phyloP scores from a whole-genome alignment of 2,888 invertebrate species.

The Cybosia mesomella region DNA sequence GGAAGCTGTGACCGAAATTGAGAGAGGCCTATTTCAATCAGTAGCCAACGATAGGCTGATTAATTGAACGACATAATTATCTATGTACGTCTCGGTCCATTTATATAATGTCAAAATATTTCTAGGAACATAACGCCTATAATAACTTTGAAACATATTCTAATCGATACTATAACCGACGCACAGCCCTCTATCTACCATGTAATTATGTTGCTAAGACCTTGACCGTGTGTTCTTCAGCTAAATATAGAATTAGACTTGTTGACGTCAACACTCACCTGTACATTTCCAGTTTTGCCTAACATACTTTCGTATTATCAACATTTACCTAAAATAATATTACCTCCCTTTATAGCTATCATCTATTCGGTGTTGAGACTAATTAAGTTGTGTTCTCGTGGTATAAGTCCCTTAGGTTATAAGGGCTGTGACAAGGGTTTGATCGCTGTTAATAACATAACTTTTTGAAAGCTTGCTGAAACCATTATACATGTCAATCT shows the following conservation, averaged over 20 bases:
- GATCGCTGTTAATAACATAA: no score
- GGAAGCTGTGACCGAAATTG: no score
- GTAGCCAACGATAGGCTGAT: no score
- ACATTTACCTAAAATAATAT: neutral
- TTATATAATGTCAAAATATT: neutral
- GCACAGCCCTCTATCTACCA: neutral
- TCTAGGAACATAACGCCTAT: neutral
- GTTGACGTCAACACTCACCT: conserved; percentile 16
- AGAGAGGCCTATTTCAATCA: no score
- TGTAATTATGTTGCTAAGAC: neutral
- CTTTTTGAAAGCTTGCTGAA: neutral
- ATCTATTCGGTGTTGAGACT: conserved; percentile 1
- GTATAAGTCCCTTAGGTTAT: neutral
- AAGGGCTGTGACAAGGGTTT: neutral
- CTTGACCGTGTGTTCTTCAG: conserved; percentile 1
- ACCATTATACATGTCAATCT: neutral
- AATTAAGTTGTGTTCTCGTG: neutral
- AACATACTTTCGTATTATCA: neutral
- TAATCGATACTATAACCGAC: neutral
- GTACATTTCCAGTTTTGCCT: neutral
- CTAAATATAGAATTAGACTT: conserved; percentile 1
- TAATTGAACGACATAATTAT: no score
- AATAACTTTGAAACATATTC: neutral
- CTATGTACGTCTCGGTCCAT: neutral
- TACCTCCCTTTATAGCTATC: neutral